These are phyloP conservation scores for Epizoanthus illoricatus DNA, from an alignment of 92 coral and sea anemone genomes.

Conservation along the genomic window DNA sequence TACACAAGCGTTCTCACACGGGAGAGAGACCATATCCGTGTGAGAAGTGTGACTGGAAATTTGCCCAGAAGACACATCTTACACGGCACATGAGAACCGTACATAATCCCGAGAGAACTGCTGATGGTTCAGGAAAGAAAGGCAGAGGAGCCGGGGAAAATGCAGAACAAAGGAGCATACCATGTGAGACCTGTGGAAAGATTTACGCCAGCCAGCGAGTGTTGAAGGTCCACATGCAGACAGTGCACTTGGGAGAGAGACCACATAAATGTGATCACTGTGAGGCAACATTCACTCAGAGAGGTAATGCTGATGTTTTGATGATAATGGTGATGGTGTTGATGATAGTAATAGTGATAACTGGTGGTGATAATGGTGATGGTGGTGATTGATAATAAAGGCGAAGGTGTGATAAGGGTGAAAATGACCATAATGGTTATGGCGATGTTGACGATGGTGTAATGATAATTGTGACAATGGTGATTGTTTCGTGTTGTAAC, in stretches of 20 bases:
- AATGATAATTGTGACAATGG: neutral
- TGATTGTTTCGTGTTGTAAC: neutral
- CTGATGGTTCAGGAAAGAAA: conserved; percentile 27
- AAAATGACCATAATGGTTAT: neutral
- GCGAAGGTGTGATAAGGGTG: neutral
- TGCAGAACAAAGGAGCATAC: conserved; percentile 29
- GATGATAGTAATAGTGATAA: too few relatives aligned
- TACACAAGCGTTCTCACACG: conserved; percentile 79
- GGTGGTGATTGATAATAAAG: neutral
- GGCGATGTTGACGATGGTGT: neutral
- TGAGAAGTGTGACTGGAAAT: conserved; percentile 75
- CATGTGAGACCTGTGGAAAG: conserved; percentile 69
- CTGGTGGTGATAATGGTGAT: too few relatives aligned
- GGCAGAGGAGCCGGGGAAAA: conserved; percentile 18
- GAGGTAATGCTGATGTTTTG: conserved; percentile 48
- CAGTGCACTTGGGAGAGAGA: conserved; percentile 69
- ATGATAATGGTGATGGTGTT: neutral
- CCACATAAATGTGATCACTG: conserved; percentile 83
- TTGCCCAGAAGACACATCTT: conserved; percentile 81
- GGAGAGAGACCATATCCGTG: conserved; percentile 82
- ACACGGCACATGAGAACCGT: conserved; percentile 71
- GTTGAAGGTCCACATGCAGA: conserved; percentile 63
- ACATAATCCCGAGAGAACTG: conserved; percentile 35
- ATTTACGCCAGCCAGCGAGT: conserved; percentile 74
- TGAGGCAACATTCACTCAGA: conserved; percentile 78